phyloP scores from a whole-genome alignment of 2,888 invertebrate genomes.

The Sylvicola cinctus region DNA sequence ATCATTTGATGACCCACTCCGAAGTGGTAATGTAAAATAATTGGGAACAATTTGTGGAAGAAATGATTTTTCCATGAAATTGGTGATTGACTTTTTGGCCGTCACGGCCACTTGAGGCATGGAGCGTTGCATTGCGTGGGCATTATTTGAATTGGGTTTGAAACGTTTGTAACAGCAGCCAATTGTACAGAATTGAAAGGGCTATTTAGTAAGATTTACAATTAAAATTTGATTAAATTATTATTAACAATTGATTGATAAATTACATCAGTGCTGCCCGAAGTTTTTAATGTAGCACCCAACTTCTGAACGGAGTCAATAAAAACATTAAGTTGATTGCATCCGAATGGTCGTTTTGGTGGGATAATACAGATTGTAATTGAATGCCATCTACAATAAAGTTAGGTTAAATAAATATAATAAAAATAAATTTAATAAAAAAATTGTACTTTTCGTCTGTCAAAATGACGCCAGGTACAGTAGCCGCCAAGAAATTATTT shows the following conservation, averaged over 20 bases:
- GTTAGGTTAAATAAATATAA: background rate
- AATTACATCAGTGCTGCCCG: conserved; percentile 27
- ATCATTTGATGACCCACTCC: conserved; percentile 26
- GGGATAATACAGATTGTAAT: conserved; percentile 28
- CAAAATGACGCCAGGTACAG: conserved; percentile 25
- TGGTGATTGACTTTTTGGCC: conserved; percentile 13
- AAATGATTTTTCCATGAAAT: conserved; percentile 22
- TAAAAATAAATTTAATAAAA: background rate
- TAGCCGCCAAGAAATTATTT: conserved; percentile 33
- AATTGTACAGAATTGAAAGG: conserved; percentile 25
- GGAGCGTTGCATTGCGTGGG: too few species aligned
- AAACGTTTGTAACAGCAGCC: conserved; percentile 16
- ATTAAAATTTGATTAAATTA: conserved; percentile 1
- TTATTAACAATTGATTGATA: too few species aligned
- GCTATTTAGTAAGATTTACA: conserved; percentile 3
- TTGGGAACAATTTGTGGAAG: conserved; percentile 20
- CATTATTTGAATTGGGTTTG: background rate
- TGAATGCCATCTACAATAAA: conserved; percentile 31
- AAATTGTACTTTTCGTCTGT: conserved; percentile 14
- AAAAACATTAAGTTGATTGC: conserved; percentile 34
- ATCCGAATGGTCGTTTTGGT: conserved; percentile 33
- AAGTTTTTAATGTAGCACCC: conserved; percentile 32
- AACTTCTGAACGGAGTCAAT: conserved; percentile 34
- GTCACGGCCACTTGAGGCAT: too few species aligned
- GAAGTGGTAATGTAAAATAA: conserved; percentile 26